Conservation (phyloP, 2,113 vertebrate genomes). For the Empidonax traillii region DNA sequence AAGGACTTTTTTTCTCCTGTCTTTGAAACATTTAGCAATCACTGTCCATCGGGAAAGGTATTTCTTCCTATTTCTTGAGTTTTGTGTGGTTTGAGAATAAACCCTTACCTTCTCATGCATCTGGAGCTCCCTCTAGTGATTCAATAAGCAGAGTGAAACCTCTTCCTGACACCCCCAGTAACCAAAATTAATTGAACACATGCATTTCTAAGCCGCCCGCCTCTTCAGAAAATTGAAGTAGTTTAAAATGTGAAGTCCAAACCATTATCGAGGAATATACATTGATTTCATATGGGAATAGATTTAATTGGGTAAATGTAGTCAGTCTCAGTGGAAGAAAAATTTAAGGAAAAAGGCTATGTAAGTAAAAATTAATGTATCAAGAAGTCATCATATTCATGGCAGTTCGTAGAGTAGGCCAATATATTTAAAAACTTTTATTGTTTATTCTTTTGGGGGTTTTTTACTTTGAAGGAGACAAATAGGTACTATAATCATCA, state of each 20-base stretch:
- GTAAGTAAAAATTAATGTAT: not conserved
- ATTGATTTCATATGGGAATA: conserved; percentile 1
- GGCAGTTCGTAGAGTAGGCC: not conserved
- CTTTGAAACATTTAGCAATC: not conserved
- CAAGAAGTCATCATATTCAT: not conserved
- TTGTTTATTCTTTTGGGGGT: not conserved
- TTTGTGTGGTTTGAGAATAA: not conserved
- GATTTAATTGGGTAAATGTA: not conserved
- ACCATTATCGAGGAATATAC: not conserved
- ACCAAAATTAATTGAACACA: not conserved
- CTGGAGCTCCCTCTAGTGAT: conserved; percentile 79
- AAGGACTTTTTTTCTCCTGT: not conserved
- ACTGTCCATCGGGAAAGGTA: not conserved
- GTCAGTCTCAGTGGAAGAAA: not conserved
- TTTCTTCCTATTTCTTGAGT: not conserved
- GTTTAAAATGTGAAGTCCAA: conserved; percentile 11
- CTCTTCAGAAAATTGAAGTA: not conserved
- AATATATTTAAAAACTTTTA: not conserved
- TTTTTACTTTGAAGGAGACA: not conserved
- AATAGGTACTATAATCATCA: not conserved
- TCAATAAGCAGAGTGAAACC: not conserved
- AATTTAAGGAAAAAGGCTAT: not conserved
- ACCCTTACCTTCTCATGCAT: conserved; percentile 29
- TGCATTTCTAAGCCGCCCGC: not conserved
- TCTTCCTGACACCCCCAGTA: not conserved